Evolutionary conservation across 2,888 invertebrate species (phyloP), one percentile per base, ranked within the genome.

Genomic region (Troglohyphantes excavatus): DNA sequence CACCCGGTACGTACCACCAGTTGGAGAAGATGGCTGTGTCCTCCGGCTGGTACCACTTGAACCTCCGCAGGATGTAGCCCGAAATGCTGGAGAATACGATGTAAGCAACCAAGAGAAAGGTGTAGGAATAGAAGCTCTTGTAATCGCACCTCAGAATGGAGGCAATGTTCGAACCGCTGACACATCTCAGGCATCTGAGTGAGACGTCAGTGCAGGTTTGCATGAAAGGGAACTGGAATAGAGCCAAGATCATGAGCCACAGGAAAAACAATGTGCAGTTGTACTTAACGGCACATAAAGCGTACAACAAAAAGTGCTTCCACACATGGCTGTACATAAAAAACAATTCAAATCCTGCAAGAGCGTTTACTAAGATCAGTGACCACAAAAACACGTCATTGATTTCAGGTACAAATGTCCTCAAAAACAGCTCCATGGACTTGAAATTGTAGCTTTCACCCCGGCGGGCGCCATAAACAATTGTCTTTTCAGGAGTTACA

Each of bases 321-420:
- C 93, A 93, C 2, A 93, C 43, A 93, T 93, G 92, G 46, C 93
- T 93, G 26, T 93, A 92, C n/a, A 93, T 91, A 90, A 94, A 92
- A 91, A 94, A 93, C 23, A 94, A 91, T 90, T 94, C 94, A 90
- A 94, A 93, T 72, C 93, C 93, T 17, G 94, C 94, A 39, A 94
- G 92, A 91, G 94, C 92, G 92, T 94, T 95, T 76, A 94, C 93
- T 13, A 94, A 83, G 21, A 94, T 91, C 53, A 95, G 92, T 91
- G 93, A 94, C 70, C 93, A 92, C 11, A 94, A 92, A 92, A 95
- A 95, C 17, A 94, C 92, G 92, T 95, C 95, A 92, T 94, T 95
- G 90, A 94, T 93, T 92, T 94, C 94, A 2, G 95, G 95, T 91
- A 94, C 93, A 2, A 94, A 92, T 46, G 93, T 93, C 90, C 93